phyloP scores from a whole-genome alignment of 2,797 vertebrate species.

The Dryobates pubescens region DNA sequence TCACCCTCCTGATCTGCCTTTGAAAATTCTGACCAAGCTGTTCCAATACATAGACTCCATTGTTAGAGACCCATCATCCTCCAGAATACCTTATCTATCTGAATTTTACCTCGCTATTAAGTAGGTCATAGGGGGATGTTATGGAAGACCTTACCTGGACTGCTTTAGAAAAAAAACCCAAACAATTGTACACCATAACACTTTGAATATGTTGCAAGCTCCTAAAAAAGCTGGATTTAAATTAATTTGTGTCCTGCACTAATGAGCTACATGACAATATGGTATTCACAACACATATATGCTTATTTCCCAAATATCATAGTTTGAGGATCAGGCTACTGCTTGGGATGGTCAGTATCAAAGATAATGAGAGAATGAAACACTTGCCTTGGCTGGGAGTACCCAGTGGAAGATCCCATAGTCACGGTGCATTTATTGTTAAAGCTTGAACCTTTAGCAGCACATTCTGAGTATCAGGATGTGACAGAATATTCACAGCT shows the following conservation, averaged over 20 bases:
- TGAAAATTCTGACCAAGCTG: background rate
- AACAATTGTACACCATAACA: background rate
- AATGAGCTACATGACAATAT: background rate
- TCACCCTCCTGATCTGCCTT: background rate
- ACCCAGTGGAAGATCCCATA: background rate
- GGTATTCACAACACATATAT: background rate
- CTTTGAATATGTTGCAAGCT: background rate
- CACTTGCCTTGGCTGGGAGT: background rate
- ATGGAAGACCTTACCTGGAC: background rate
- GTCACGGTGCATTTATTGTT: background rate
- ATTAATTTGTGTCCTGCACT: background rate
- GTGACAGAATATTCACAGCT: constrained; percentile 22
- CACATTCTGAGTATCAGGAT: background rate
- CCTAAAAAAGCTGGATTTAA: background rate
- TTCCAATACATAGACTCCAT: background rate
- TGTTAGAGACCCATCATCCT: background rate
- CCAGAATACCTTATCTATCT: background rate
- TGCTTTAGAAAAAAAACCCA: background rate
- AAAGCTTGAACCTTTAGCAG: background rate
- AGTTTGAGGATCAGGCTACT: background rate
- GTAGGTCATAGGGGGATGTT: background rate
- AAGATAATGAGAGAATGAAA: background rate
- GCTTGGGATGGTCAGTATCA: background rate
- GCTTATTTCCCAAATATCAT: background rate
- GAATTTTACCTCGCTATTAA: background rate